Evolutionary conservation across 2,113 vertebrate genomes (phyloP).

Genomic region (Alosa alosa): DNA sequence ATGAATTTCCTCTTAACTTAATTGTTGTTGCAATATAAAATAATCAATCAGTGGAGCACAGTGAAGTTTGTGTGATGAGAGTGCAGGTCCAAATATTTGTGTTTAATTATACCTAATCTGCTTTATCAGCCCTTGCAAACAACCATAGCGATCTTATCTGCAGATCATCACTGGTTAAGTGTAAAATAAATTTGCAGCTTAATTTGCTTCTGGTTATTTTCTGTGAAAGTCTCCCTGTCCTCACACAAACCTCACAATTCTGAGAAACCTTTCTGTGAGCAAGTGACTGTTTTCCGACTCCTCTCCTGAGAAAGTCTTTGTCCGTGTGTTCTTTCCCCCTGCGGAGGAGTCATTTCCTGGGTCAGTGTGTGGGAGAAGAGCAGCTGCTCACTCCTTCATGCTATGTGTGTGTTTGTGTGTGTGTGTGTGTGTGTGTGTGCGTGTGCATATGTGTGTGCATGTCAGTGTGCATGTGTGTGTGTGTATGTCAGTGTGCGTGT

Average conservation of each 20-base stretch:
- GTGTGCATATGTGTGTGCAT: neutral
- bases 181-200: neutral
- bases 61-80: neutral
- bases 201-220: neutral
- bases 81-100: neutral
- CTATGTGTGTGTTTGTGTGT: slow-evolving; percentile 5
- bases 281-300: neutral
- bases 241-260: neutral
- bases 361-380: slow-evolving; percentile 46
- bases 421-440: neutral
- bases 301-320: neutral
- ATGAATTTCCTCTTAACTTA: neutral
- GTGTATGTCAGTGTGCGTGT: neutral
- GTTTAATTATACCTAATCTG: neutral
- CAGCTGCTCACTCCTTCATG: slow-evolving; percentile 45
- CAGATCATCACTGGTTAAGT: neutral
- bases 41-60: neutral
- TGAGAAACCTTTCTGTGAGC: neutral
- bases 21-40: neutral
- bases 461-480: neutral
- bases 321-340: slow-evolving; percentile 23
- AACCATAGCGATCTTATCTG: neutral
- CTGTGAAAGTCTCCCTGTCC: neutral
- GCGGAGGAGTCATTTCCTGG: slow-evolving; percentile 35
- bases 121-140: neutral